Conservation (phyloP, 2,113 vertebrate genomes). For the Corythaixoides concolor region DNA sequence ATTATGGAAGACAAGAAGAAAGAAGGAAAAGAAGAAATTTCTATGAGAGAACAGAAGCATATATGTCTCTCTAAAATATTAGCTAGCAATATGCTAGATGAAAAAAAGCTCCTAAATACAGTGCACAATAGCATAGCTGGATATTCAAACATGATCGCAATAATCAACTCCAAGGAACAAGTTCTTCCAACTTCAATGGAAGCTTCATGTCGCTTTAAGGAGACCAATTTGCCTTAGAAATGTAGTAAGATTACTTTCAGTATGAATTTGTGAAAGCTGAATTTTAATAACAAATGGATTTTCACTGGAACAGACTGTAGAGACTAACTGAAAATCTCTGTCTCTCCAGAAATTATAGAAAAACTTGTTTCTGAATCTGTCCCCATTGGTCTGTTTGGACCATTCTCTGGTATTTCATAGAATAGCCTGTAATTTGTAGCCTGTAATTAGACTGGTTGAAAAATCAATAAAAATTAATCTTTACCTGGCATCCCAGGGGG, state of each 20-base stretch:
- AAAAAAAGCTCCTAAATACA: background rate
- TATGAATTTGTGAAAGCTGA: background rate
- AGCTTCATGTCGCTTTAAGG: background rate
- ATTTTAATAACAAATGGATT: background rate
- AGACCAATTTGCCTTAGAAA: background rate
- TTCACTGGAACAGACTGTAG: background rate
- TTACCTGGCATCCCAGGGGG: conserved; percentile 84
- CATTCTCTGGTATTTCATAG: background rate
- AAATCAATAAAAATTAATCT: background rate
- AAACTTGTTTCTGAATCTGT: background rate
- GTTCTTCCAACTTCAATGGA: background rate
- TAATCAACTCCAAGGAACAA: background rate
- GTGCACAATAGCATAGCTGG: background rate
- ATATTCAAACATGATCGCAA: background rate
- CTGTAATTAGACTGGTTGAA: background rate
- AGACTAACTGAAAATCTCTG: background rate
- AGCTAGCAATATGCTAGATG: background rate
- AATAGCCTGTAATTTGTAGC: background rate
- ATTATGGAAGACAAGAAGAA: background rate
- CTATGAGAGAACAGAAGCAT: background rate
- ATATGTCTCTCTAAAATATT: background rate
- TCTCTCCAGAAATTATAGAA: background rate
- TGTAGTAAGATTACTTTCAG: background rate
- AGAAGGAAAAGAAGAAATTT: background rate
- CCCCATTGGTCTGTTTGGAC: background rate